These are phyloP conservation scores for Euleptes europaea DNA, from an alignment of 2,113 vertebrate species.

Conservation along the genomic window DNA sequence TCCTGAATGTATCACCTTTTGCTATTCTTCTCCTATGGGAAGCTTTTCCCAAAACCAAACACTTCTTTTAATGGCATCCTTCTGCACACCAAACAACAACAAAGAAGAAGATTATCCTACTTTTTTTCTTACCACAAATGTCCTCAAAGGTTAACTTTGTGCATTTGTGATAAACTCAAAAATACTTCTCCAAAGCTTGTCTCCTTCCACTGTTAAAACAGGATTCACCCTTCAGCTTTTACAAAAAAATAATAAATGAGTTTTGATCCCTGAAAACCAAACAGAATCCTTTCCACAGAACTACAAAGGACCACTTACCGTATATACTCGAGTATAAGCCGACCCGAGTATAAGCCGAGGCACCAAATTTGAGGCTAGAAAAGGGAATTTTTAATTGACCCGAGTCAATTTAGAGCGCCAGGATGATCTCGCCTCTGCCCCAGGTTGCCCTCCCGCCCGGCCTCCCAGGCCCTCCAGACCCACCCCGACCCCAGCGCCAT, in stretches of 20 bases:
- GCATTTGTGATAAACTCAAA: constrained; percentile 36
- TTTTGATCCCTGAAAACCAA: constrained; percentile 31
- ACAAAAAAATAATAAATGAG: constrained; percentile 4
- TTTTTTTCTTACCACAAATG: constrained; percentile 31
- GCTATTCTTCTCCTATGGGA: constrained; percentile 15
- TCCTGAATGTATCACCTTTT: constrained; percentile 32
- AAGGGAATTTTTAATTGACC: too few species aligned
- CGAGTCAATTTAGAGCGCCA: too few species aligned
- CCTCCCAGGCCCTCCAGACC: too few species aligned
- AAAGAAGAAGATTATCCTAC: background rate
- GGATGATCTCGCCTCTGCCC: too few species aligned
- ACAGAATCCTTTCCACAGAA: constrained; percentile 26
- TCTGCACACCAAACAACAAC: constrained; percentile 36
- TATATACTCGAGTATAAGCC: too few species aligned
- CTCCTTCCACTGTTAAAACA: constrained; percentile 1
- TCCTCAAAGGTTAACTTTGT: constrained; percentile 54
- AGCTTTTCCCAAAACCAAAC: background rate
- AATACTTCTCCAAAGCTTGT: constrained; percentile 38
- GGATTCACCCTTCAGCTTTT: constrained; percentile 4
- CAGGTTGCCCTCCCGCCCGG: too few species aligned
- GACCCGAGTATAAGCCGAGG: too few species aligned
- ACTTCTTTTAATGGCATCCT: constrained; percentile 46
- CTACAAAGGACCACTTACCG: constrained; percentile 26
- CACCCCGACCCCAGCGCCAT: too few species aligned
- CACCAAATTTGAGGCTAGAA: too few species aligned